Evolutionary conservation across 2,888 invertebrate species (phyloP).

Genomic region (Sabatieria punctata): DNA sequence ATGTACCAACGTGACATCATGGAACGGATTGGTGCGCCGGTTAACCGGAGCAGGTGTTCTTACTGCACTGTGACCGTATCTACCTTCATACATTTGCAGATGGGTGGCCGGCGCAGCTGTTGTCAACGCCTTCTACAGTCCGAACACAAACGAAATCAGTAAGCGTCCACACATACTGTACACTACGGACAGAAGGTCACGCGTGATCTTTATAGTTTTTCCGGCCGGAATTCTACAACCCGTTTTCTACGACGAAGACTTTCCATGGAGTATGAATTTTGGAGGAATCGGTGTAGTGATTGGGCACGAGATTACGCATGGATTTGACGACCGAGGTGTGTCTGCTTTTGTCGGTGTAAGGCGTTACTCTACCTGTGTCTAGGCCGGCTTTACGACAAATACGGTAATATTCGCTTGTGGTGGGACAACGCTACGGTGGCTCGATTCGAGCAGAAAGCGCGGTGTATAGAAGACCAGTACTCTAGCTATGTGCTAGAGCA

Average conservation of each 20-base stretch:
- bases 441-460: constrained; percentile 38
- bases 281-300: constrained; percentile 80
- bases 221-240: constrained; percentile 84
- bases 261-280: constrained; percentile 59
- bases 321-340: constrained; percentile 67
- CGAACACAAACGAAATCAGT: constrained; percentile 81
- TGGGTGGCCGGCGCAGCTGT: constrained; percentile 73
- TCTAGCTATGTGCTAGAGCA: constrained; percentile 57
- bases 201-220: constrained; percentile 51
- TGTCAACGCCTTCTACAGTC: constrained; percentile 80
- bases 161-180: constrained; percentile 14
- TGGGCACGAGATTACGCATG: constrained; percentile 77
- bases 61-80: constrained; percentile 1
- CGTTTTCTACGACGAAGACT: constrained; percentile 66
- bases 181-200: constrained; percentile 40
- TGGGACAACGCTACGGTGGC: constrained; percentile 41
- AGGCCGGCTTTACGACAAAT: constrained; percentile 76
- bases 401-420: constrained; percentile 58
- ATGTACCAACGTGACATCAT: constrained; percentile 25
- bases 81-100: constrained; percentile 17
- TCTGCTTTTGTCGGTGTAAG: no score
- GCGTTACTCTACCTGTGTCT: constrained; percentile 16
- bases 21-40: constrained; percentile 23
- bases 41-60: constrained; percentile 25
- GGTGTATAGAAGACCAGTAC: constrained; percentile 51